Percentiles rank a stretch among this genome's conserved stretches.
Evolutionary conservation across 2,888 invertebrate genomes (phyloP).

Genomic region (Imbricaverruca yamaguchii): DNA sequence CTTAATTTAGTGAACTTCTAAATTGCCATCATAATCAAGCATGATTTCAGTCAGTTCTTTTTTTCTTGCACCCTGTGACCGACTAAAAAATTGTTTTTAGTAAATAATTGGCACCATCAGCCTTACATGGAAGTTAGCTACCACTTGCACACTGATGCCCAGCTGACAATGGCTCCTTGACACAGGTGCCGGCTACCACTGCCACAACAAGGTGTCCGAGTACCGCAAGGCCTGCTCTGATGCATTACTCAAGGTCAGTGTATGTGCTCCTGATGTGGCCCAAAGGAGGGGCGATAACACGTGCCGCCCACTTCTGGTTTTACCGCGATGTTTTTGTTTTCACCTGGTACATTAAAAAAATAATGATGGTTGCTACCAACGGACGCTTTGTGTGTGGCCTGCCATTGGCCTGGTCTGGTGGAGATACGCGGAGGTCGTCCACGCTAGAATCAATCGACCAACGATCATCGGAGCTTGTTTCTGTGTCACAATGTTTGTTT

Average conservation of each 20-base stretch:
- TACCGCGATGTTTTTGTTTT: no score
- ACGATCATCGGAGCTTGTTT: no score
- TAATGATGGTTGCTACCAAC: no score
- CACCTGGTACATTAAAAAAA: no score
- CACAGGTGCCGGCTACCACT: conserved; percentile 19
- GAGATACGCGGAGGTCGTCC: no score
- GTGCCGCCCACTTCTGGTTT: not conserved
- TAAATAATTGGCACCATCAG: not conserved
- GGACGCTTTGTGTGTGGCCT: no score
- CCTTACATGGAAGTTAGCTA: not conserved
- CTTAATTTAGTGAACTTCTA: no score
- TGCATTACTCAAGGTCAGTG: not conserved
- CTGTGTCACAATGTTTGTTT: no score
- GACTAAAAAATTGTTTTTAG: not conserved
- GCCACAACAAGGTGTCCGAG: not conserved
- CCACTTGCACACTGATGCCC: not conserved
- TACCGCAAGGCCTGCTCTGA: conserved; percentile 12
- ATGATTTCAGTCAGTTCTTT: no score
- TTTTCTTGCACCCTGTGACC: not conserved
- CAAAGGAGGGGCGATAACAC: not conserved
- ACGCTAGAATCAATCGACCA: no score
- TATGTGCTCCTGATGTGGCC: no score
- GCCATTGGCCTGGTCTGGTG: not conserved
- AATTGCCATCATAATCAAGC: no score
- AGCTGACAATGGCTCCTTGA: not conserved